Evolutionary conservation across 2,888 invertebrate genomes (phyloP), one percentile per base, ranked within the genome.

Genomic region (Tipula unca): DNA sequence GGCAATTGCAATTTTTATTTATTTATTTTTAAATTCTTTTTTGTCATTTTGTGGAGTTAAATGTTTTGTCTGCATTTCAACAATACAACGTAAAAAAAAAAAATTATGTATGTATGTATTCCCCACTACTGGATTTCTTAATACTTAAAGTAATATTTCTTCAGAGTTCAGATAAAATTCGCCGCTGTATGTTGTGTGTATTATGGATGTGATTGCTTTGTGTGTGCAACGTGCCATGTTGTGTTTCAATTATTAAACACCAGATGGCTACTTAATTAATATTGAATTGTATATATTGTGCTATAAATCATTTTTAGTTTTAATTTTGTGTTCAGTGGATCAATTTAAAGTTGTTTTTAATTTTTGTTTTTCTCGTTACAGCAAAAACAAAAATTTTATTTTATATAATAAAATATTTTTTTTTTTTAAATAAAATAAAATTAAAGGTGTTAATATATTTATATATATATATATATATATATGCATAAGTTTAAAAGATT

Each of bases 401-500:
- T 35, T 83, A 32, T 83, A 32, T 32, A 82, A 82, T 29, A 83
- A 83, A 83, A 32, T 83, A 6, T 35, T 6, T 8, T 83, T 83
- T 83, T 83, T 82, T 83, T 83, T 83, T 83, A 32, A 32, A 83
- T 83, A 83, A 83, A 83, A 83, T 83, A 83, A 83, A 83, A 83
- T 83, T 69, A 69, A 69, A 69, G 69, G 69, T 69, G 69, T 69
- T 69, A 69, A 69, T 69, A 69, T 54, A 48, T n/a, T n/a, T n/a
- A n/a, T n/a, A n/a, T n/a, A n/a, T n/a, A n/a, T n/a, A n/a, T n/a
- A n/a, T n/a, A n/a, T n/a, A n/a, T n/a, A n/a, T 48, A 48, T 14
- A 69, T 69, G 69, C 25, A 25, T 69, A 85, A 84, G 10, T 36
- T 69, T 82, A 85, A 69, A 36, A 85, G 83, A 85, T 20, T 83